These are phyloP conservation scores for Encarsia formosa DNA, from an alignment of 2,888 invertebrate genomes.

Conservation along the genomic window DNA sequence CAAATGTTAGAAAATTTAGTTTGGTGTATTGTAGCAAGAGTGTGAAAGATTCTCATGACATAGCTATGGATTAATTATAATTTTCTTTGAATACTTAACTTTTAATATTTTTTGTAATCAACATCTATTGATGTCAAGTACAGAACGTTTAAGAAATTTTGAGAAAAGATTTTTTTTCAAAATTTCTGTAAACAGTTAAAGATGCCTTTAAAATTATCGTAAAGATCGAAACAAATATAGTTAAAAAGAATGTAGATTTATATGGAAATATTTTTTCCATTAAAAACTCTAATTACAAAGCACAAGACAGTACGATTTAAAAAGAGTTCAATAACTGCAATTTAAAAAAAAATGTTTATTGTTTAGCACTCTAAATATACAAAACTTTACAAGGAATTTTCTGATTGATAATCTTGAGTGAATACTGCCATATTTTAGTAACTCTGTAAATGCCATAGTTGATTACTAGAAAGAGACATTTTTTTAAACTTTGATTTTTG, in stretches of 20 bases:
- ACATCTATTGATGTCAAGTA: no score
- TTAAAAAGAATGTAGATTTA: conserved; percentile 5
- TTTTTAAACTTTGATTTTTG: no score
- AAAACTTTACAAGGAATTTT: conserved; percentile 24
- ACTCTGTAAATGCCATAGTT: conserved; percentile 17
- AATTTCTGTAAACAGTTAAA: conserved; percentile 10
- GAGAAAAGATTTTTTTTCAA: conserved; percentile 9
- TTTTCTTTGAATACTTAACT: no score
- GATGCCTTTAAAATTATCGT: conserved; percentile 19
- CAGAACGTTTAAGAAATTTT: conserved; percentile 14
- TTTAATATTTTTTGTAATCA: no score
- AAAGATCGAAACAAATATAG: conserved; percentile 9
- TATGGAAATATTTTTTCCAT: conserved; percentile 3
- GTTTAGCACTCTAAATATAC: conserved; percentile 18
- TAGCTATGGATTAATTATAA: conserved; percentile 11
- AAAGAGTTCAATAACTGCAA: conserved; percentile 12
- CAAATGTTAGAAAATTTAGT: conserved; percentile 3
- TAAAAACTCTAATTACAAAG: conserved; percentile 17
- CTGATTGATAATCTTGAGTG: conserved; percentile 13
- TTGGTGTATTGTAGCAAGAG: conserved; percentile 13
- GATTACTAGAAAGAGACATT: conserved; percentile 10
- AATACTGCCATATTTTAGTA: conserved; percentile 34
- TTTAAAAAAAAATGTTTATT: conserved; percentile 16
- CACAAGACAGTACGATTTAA: conserved; percentile 20
- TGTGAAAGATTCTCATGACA: conserved; percentile 11